Evolutionary conservation across 2,113 vertebrate species (phyloP).

Genomic region (Rhinoptilus africanus): DNA sequence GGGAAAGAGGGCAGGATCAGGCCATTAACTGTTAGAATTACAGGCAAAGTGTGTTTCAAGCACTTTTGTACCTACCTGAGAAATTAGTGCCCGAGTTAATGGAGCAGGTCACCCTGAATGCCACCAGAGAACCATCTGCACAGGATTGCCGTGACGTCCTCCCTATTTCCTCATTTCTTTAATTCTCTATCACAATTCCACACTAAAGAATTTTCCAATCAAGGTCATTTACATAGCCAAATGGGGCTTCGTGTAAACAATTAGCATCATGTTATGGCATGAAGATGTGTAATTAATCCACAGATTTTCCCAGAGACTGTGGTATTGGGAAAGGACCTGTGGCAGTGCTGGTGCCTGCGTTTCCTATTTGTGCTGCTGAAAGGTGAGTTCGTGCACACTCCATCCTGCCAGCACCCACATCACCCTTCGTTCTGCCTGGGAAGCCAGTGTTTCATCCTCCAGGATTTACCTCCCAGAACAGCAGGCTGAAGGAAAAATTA

Average conservation of each 20-base stretch:
- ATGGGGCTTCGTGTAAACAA: constrained; percentile 63
- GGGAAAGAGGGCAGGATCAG: not conserved
- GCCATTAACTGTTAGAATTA: not conserved
- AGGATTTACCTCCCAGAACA: not conserved
- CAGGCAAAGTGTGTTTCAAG: not conserved
- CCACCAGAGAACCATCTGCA: constrained; percentile 17
- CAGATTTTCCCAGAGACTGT: constrained; percentile 33
- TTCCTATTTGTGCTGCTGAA: not conserved
- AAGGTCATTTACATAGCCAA: constrained; percentile 59
- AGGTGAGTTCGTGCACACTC: fast-evolving
- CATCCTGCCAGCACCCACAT: not conserved
- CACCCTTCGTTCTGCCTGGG: not conserved
- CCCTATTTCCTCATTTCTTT: constrained; percentile 32
- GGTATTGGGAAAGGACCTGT: not conserved
- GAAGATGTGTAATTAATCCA: constrained; percentile 63
- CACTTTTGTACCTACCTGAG: constrained; percentile 17
- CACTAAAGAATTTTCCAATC: constrained; percentile 64
- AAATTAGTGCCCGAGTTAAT: constrained; percentile 37
- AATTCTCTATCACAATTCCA: constrained; percentile 38
- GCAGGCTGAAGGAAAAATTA: not conserved
- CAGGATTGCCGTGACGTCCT: not conserved
- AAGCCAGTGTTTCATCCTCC: not conserved
- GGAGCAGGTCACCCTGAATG: constrained; percentile 31
- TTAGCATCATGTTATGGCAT: constrained; percentile 39
- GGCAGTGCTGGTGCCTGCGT: not conserved